Base-by-base conservation (phyloP, 2,113 vertebrate genomes). In the Tyrannus savana region DNA sequence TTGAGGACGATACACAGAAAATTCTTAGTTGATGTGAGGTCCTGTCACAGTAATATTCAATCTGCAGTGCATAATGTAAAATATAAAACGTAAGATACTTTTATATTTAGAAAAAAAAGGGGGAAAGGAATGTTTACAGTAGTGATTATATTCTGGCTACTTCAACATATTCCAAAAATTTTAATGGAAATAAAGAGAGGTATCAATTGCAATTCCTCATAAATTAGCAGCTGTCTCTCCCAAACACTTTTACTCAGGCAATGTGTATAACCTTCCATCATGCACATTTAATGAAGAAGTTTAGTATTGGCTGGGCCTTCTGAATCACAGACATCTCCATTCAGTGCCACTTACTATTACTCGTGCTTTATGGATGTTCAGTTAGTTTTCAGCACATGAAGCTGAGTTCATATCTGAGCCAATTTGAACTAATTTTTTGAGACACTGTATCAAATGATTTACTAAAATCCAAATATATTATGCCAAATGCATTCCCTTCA, bases 381-480 rank as follows among this genome's bases (percentile, higher is more conserved):
- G 76, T 63, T 81, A 90, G 93, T 87, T 95, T 92, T 95, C 68
- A 67, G 64, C 72, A 84, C 60, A 59, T 92, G 83, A 90, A 90
- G 24, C 68, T 42, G 77, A 59, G 60, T 81, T 92, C 56, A 9
- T 75, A 87, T 95, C 89, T 95, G 73, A 87, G 84, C 68, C 89
- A 93, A 95, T 95, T 92, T 90, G 73, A 92, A 67, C 83, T 95
- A 95, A 86, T 88, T 90, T 96, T 96, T 93, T 83, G 67, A 93
- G 95, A 90, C 90, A 76, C 62, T 68, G 52, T 90, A 93, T 96
- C 72, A 81, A 95, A 96, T 90, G 94, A 84, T 97, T 96, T 93
- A 91, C 76, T 96, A 89, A 96, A 97, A 92, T 95, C 76, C 73
- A 95, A 90, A 93, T 81, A 68, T 78, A 95, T 95, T 97, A 92